These are phyloP conservation scores for Eulemur rufifrons DNA, from an alignment of 2,113 vertebrate genomes.

Conservation along the genomic window DNA sequence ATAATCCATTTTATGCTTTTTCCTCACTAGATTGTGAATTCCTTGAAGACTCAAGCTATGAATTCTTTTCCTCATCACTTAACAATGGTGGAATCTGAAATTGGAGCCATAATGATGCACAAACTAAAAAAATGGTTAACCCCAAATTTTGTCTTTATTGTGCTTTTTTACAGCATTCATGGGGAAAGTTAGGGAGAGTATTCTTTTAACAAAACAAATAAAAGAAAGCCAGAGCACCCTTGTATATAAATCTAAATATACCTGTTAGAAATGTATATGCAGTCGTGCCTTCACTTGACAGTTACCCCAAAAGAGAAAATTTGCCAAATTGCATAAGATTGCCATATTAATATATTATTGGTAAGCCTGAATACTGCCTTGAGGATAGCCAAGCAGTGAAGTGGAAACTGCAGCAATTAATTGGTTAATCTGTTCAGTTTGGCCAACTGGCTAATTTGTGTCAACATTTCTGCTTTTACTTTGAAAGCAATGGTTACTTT, in stretches of 20 bases:
- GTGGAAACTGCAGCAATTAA: slow-evolving; percentile 55
- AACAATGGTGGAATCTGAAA: neutral
- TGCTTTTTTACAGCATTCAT: neutral
- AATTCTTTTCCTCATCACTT: neutral
- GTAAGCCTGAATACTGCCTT: neutral
- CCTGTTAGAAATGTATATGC: neutral
- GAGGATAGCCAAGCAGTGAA: neutral
- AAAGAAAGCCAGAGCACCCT: neutral
- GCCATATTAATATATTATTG: neutral
- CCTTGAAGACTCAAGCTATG: neutral
- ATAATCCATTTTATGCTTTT: neutral
- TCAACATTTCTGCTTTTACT: slow-evolving; percentile 36
- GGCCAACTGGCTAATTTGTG: slow-evolving; percentile 41
- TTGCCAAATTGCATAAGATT: neutral
- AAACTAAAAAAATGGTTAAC: neutral
- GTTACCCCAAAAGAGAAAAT: neutral
- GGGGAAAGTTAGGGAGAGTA: neutral
- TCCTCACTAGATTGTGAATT: neutral
- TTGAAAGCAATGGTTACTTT: slow-evolving; percentile 46
- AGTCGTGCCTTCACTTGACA: neutral
- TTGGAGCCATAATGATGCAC: neutral
- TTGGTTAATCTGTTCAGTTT: slow-evolving; percentile 38
- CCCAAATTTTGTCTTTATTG: neutral
- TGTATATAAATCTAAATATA: neutral
- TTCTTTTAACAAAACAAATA: neutral